Evolutionary conservation across 2,797 vertebrate species (phyloP), one percentile per base, ranked within the genome.

Genomic region (Melanotaenia pygmaea): DNA sequence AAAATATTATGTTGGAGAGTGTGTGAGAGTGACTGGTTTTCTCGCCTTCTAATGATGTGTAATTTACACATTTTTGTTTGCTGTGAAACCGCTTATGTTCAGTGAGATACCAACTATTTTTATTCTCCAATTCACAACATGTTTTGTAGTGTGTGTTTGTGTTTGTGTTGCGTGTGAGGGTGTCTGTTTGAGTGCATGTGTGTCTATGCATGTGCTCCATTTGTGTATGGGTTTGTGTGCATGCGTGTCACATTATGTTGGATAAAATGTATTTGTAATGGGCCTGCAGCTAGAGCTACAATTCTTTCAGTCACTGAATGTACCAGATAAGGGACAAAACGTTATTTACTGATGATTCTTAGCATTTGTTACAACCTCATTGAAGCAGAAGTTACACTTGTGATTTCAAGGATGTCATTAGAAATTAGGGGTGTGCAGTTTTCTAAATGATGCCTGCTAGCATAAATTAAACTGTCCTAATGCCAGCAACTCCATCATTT

Each of bases 261-360:
- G 50, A 83, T 56, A 14, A 58, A 72, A 79, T 59, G 26, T 67
- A 51, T 85, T 38, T 72, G 47, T 62, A 65, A 77, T 40, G 35
- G 59, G 75, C 74, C 67, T 79, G 71, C 77, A 80, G 70, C 64
- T 74, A 67, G 73, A 80, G 62, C 70, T 73, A 59, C 56, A 38
- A 71, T 50, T 66, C 60, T 51, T 87, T 67, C 43, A 74, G 20
- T 45, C 67, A 38, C 68, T 76, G 60, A 67, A 80, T 77, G 74
- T 66, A 51, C 67, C 89, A 84, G 80, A 88, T 62, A 59, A 61
- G 68, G 82, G 73, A 73, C 58, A 32, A 83, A 82, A 86, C 69
- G 67, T 57, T 80, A 85, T 88, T 93, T 84, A 72, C 87, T 83
- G 60, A 84, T 89, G 69, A 84, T 88, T 89, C 57, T 86, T 82